Base-by-base conservation (phyloP, 2,797 vertebrate species). In the Sus cebifrons region DNA sequence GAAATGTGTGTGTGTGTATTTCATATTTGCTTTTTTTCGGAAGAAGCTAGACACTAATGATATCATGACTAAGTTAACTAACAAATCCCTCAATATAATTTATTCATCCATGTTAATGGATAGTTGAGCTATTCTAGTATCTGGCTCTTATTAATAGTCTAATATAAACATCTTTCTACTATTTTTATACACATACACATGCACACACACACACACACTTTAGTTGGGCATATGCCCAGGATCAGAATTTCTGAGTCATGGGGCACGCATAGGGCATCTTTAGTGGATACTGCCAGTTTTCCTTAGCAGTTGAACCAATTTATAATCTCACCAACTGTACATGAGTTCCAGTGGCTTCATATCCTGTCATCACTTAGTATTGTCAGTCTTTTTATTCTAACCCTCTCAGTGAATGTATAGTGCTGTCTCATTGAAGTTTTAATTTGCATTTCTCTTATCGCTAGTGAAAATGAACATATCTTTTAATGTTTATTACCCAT, bases 11-110 rank as follows among this genome's bases (percentile, higher is more conserved):
- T 71, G 4, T 15, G 1, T 18, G 12, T 60, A 23, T 71, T 23
- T 78, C 23, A 78, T 58, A 52, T 86, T 75, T 84, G n/a, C 10
- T 15, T 82, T 91, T 95, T 71, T 93, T 75, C 60, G 56, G 25
- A 88, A 12, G 67, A 84, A 36, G 5, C 70, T 83, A 85, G 27
- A 18, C 70, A 74, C 9, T 54, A 71, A 87, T 74, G 6, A 65
- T 82, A 9, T 65, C 56, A n/a, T 40, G 7, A 67, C 29, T 78
- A 27, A 78, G 77, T 86, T 84, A 88, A 32, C 10, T 44, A 68
- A 86, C 17, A 74, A 70, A 62, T 9, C 27, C 52, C 14, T 92
- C 79, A 82, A 88, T 73, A 36, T 73, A 14, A 44, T 49, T 70
- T 81, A 74, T 74, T 64, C 49, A 71, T 92, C 0, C 9, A 20